phyloP scores from a whole-genome alignment of 2,888 invertebrate species.

The Leptopilina syphax region DNA sequence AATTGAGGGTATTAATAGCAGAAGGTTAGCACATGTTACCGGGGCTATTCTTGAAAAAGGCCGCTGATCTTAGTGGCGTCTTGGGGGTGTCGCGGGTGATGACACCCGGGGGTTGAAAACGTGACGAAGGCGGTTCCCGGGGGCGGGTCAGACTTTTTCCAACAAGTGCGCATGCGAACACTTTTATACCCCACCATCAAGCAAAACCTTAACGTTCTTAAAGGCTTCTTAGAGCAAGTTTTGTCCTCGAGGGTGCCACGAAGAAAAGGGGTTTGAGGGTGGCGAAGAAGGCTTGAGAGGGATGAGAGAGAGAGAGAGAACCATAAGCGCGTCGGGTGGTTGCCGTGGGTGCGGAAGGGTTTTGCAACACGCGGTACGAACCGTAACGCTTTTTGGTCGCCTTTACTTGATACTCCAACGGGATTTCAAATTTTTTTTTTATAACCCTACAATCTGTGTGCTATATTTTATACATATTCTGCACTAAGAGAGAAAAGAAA shows the following conservation, averaged over 20 bases:
- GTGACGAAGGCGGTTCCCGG: constrained; percentile 70
- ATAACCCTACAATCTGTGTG: neutral
- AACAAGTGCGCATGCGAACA: constrained; percentile 73
- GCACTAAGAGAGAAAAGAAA: neutral
- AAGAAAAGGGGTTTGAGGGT: constrained; percentile 42
- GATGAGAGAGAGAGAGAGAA: constrained; percentile 31
- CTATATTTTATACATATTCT: neutral
- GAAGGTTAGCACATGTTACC: constrained; percentile 58
- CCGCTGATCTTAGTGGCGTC: constrained; percentile 65
- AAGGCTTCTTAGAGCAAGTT: constrained; percentile 76
- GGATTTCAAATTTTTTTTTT: constrained; percentile 12
- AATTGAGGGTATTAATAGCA: constrained; percentile 51
- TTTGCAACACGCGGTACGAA: constrained; percentile 57
- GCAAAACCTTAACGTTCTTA: constrained; percentile 71
- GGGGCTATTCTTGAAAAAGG: constrained; percentile 61
- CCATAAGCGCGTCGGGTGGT: constrained; percentile 35
- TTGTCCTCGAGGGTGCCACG: constrained; percentile 63
- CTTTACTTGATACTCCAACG: constrained; percentile 20
- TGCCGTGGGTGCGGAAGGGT: constrained; percentile 57
- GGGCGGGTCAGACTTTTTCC: constrained; percentile 75
- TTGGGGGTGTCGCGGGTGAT: constrained; percentile 63
- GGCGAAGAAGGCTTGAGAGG: too few species aligned
- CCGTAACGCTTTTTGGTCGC: constrained; percentile 17
- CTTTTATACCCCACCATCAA: constrained; percentile 72
- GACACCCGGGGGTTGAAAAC: constrained; percentile 57